Base-by-base conservation (phyloP, 2,797 vertebrate species). In the Pteronotus mesoamericanus region DNA sequence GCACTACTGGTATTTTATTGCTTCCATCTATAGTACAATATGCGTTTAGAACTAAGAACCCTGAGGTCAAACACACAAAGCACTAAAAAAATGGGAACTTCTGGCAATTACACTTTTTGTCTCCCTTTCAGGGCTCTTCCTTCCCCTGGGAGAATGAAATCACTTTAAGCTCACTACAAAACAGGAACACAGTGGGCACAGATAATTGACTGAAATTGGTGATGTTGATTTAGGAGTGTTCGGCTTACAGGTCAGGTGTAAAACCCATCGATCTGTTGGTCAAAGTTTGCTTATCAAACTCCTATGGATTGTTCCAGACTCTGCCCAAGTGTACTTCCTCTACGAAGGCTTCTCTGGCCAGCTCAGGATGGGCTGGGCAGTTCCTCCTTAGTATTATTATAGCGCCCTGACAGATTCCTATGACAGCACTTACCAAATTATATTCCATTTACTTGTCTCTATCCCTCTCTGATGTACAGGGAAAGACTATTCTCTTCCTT, bases 1-100 rank as follows among this genome's bases (percentile, higher is more conserved):
- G 96, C 83, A 93, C 89, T 97, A 95, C 89, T 89, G 79, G 86
- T 86, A 96, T 93, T 97, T 97, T 97, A 97, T 95, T 96, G 89
- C 77, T 96, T 96, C 71, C 71, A 96, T 95, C 94, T 95, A 95
- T 69, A 97, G 93, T 90, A 89, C 93, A 95, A 96, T 90, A 97
- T 92, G 96, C 85, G 97, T 96, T 97, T 96, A 97, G 89, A 2
- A 0, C 75, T 94, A 92, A 97, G 96, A 96, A 94, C 72, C 84
- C 86, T 92, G 61, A 96, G 89, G 94, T 93, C 84, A 96, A 97
- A 95, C 39, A 94, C 48, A 97, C 80, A 95, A 93, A 96, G 87
- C 95, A 86, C 69, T 83, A 97, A 87, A 93, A 96, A 97, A 97
- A 93, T 83, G 87, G 91, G 93, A 96, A 91, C 77, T 95, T 97